Evolutionary conservation across 2,113 vertebrate species (phyloP).

Genomic region (Stomatorhinus ivindoensis): DNA sequence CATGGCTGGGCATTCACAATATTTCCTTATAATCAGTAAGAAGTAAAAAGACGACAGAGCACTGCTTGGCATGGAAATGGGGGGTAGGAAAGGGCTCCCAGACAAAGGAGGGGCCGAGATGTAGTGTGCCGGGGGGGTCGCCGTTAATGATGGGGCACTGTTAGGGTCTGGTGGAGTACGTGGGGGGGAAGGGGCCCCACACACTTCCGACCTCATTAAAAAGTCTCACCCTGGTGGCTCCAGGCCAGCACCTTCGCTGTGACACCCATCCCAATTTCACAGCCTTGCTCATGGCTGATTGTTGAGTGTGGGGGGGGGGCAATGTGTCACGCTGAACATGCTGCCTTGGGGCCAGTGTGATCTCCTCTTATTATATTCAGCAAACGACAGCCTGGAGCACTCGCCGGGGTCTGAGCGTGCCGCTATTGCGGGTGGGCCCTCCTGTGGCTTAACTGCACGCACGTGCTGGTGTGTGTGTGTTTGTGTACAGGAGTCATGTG

Average conservation of each 20-base stretch:
- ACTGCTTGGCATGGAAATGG: neutral
- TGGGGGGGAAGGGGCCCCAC: conserved; percentile 26
- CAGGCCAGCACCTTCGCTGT: conserved; percentile 55
- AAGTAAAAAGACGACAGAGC: neutral
- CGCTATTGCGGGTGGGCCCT: neutral
- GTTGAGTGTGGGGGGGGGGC: neutral
- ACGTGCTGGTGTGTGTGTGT: neutral
- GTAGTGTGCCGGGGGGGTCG: conserved; percentile 9
- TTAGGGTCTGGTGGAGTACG: conserved; percentile 31
- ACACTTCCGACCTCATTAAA: conserved; percentile 61
- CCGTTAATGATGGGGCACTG: conserved; percentile 51
- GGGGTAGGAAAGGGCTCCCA: neutral
- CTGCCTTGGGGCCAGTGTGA: conserved; percentile 46
- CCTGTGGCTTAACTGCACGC: neutral
- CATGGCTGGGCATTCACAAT: neutral
- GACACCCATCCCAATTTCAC: conserved; percentile 52
- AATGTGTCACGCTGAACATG: neutral
- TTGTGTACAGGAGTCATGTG: neutral
- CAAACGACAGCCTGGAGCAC: neutral
- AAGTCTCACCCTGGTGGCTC: conserved; percentile 61
- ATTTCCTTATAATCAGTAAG: neutral
- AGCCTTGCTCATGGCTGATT: conserved; percentile 48
- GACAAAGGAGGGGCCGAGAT: neutral
- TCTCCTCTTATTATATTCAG: neutral
- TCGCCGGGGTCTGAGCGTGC: neutral